Evolutionary conservation across 2,888 invertebrate genomes (phyloP), one percentile per base, ranked within the genome.

Genomic region (Netelia inedita): DNA sequence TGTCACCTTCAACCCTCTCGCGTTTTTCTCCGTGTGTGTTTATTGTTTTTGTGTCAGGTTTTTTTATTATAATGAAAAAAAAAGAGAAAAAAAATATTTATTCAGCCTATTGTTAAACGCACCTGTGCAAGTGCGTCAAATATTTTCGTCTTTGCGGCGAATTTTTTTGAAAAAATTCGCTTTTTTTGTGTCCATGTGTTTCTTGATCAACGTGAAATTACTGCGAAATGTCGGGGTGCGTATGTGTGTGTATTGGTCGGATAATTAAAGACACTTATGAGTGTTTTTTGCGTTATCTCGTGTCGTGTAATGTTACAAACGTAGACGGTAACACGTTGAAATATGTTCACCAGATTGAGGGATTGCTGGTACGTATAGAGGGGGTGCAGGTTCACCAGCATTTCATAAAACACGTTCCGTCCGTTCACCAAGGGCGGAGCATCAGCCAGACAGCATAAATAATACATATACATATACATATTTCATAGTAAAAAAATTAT

Each of bases 361-460:
- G 76, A 80, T 63, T 73, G 81, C 72, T 72, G 50, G 61, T 75
- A 79, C 85, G 73, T 81, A 72, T 63, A 72, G 53, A 57, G 59
- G 57, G 87, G 87, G 85, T 87, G 85, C 87, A 83, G 87, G 76
- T 72, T 81, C 23, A 50, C 53, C 76, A 85, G 79, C 76, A 57
- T 74, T 75, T 69, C 69, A 69, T 23, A 80, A 65, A 69, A 41
- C 65, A 75, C 78, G 53, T 73, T 74, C 50, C 50, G 50, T 50
- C 68, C 79, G 73, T 87, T 86, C 78, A 83, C 83, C 87, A 86
- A 78, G 82, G 87, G 83, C 87, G 84, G 84, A 86, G 86, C 87
- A 88, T 85, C 88, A 85, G 78, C 82, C 79, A 86, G 81, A 86
- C 88, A 87, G 85, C 84, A 82, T 76, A 82, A 80, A 72, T 78